Conservation (phyloP, 2,113 vertebrate species). For the Ovibos moschatus region DNA sequence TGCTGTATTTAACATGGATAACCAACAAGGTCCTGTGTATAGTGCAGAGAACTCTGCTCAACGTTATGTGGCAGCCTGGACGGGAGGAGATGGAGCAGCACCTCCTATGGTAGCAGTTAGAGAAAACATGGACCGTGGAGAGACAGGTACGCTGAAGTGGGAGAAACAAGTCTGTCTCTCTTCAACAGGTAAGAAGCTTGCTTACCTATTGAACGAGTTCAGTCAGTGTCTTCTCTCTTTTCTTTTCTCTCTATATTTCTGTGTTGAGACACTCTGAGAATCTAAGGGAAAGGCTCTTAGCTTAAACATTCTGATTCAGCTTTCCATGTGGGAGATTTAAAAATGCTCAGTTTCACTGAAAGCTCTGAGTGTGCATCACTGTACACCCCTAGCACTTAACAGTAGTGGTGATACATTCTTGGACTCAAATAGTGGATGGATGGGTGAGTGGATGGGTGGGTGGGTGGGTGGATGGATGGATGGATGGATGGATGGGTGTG, state of each 20-base stretch:
- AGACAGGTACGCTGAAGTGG: not conserved
- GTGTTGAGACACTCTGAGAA: not conserved
- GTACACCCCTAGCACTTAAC: too few species aligned
- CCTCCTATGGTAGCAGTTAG: not conserved
- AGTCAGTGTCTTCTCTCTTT: not conserved
- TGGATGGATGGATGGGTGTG: not conserved
- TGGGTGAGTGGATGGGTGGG: not conserved
- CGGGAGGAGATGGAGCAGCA: not conserved
- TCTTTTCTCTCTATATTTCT: not conserved
- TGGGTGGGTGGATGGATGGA: accelerated
- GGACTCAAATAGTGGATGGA: not conserved
- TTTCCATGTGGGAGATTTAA: not conserved
- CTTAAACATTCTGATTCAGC: not conserved
- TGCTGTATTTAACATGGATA: not conserved
- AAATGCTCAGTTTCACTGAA: not conserved
- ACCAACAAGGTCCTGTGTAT: not conserved
- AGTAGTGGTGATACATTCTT: not conserved
- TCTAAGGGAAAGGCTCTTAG: not conserved
- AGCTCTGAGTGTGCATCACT: not conserved
- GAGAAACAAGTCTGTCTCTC: not conserved
- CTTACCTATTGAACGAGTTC: not conserved
- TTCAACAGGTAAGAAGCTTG: not conserved
- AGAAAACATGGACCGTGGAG: accelerated
- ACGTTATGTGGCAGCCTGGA: not conserved
- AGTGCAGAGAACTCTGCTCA: not conserved